Conservation (phyloP, 1,140 invertebrate genomes). For the Dinoponera quadriceps region DNA sequence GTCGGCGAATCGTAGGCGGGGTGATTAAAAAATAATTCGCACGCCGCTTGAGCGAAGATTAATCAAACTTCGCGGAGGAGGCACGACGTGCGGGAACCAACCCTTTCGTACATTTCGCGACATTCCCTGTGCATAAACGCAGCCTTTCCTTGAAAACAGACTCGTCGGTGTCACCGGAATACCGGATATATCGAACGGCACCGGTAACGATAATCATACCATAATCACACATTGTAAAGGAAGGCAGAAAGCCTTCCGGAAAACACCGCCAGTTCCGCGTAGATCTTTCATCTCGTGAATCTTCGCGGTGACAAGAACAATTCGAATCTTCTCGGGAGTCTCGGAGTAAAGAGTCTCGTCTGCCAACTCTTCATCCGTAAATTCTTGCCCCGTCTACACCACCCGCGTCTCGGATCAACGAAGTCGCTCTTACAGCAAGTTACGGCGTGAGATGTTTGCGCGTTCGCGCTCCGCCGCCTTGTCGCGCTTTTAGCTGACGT, state of each 20-base stretch:
- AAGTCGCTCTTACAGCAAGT: background rate
- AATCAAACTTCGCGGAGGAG: conserved; percentile 9
- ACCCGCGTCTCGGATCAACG: background rate
- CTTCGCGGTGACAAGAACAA: too few species aligned
- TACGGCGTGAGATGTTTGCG: background rate
- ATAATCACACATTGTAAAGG: too few species aligned
- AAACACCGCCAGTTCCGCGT: too few species aligned
- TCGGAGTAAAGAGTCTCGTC: too few species aligned
- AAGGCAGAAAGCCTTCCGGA: too few species aligned
- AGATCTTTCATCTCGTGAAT: too few species aligned
- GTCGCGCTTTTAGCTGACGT: background rate
- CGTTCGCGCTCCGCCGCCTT: background rate
- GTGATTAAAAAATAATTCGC: conserved; percentile 49
- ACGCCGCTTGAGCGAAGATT: conserved; percentile 18
- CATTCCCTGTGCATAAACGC: background rate
- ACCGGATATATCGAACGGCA: too few species aligned
- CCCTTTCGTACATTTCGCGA: background rate
- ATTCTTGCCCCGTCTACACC: background rate
- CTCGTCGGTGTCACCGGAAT: background rate
- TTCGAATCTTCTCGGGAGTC: too few species aligned
- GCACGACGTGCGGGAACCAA: background rate
- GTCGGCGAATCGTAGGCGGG: background rate
- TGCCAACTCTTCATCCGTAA: background rate
- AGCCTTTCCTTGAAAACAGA: background rate
- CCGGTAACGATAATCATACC: too few species aligned